A percentile compares a stretch with the other conserved stretches of the same genome.
Evolutionary conservation across 2,888 invertebrate species (phyloP).

Genomic region (Cynaeus angustus): DNA sequence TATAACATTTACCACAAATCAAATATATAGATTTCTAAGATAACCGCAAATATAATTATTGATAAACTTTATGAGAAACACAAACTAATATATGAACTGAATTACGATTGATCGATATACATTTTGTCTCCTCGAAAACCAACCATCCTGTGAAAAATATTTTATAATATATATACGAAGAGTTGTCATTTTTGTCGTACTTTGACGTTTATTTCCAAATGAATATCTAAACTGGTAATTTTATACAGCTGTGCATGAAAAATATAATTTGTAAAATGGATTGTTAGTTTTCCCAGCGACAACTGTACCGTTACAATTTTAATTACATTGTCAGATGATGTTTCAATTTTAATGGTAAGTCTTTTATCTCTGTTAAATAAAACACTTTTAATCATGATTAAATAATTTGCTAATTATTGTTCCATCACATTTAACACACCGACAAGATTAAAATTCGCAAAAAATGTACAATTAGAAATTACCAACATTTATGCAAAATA

Average conservation of each 20-base stretch:
- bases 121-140: too few species aligned
- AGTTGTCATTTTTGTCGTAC: too few species aligned
- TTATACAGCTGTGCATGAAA: too few species aligned
- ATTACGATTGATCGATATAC: too few species aligned
- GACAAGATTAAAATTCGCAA: conserved; percentile 46
- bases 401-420: conserved; percentile 57
- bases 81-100: neutral
- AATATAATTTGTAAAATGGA: too few species aligned
- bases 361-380: conserved; percentile 48
- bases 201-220: too few species aligned
- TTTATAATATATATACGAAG: too few species aligned
- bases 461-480: conserved; percentile 37
- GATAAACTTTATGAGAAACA: neutral
- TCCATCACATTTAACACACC: conserved; percentile 60
- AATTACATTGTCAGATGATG: conserved; percentile 29
- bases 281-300: neutral
- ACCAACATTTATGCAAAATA: conserved; percentile 27
- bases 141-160: too few species aligned
- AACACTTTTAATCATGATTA: conserved; percentile 25
- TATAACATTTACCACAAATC: conserved; percentile 33
- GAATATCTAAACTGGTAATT: too few species aligned
- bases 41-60: conserved; percentile 9
- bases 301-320: conserved; percentile 7
- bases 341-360: conserved; percentile 42
- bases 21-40: neutral